Conservation (phyloP, 2,113 vertebrate genomes). For the Eretmochelys imbricata region DNA sequence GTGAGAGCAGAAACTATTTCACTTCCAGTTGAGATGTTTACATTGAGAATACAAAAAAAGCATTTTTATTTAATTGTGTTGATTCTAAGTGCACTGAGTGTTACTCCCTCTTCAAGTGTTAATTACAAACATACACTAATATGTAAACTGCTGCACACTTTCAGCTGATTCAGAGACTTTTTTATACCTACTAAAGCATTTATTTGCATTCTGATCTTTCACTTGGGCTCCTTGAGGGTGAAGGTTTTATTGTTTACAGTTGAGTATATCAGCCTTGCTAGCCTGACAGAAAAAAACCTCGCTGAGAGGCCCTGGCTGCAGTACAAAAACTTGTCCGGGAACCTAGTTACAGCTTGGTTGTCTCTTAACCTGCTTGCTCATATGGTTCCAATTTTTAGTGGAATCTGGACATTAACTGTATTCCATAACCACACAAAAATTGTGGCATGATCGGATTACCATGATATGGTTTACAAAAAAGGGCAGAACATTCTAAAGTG, state of each 20-base stretch:
- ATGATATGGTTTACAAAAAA: neutral
- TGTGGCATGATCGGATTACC: neutral
- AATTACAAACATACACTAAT: slow-evolving; percentile 18
- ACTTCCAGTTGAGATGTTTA: neutral
- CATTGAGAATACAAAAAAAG: neutral
- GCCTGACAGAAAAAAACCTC: neutral
- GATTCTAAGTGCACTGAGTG: neutral
- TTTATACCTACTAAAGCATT: neutral
- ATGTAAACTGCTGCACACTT: slow-evolving; percentile 11
- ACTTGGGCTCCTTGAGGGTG: neutral
- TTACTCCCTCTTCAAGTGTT: neutral
- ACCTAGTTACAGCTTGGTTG: neutral
- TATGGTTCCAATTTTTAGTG: neutral
- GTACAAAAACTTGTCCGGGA: neutral
- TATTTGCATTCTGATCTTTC: neutral
- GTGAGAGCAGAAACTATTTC: neutral
- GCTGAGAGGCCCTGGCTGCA: neutral
- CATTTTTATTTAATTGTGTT: neutral
- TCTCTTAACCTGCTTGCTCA: slow-evolving; percentile 34
- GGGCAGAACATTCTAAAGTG: neutral
- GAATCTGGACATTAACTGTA: neutral
- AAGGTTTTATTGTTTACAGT: slow-evolving; percentile 10
- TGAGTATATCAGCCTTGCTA: neutral
- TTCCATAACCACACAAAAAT: slow-evolving; percentile 10
- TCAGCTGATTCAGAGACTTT: neutral